Base-by-base conservation (phyloP, 2,797 vertebrate species). In the Spatula clypeata region DNA sequence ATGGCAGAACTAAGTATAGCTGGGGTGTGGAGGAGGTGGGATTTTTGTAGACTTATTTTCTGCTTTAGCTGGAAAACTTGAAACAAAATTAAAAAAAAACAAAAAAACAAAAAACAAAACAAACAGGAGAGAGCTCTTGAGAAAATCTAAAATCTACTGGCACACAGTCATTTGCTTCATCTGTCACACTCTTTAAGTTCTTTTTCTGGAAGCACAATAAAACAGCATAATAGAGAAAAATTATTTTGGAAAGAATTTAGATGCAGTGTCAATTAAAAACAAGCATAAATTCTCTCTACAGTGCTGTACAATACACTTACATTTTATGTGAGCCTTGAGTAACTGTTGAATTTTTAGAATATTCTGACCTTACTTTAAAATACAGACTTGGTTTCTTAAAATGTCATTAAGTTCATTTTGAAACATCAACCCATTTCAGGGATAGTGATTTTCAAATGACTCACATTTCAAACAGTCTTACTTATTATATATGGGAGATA, bases 371-470 rank as follows among this genome's bases (percentile, higher is more conserved):
- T 81, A 42, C 31, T 87, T 94, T 64, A 90, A 96, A 94, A 86
- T 88, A 79, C 44, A 54, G 45, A 88, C 80, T 74, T 47, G 6
- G 58, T 51, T 72, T 66, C 58, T 49, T 88, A 83, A 86, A 91
- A 94, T 93, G 75, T 86, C 75, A 42, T 73, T 79, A 92, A 80
- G 58, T 54, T 94, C 23, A 77, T 79, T 92, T 94, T 75, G 53
- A 91, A 95, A 75, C 45, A 11, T 58, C 75, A 75, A 31, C 57
- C 24, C 14, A 3, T 77, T 94, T 92, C 60, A 73, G 65, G 38
- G 79, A 51, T 62, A 45, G 75, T 58, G 54, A 74, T 94, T 96
- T 96, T 91, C 65, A 92, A 66, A 88, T 94, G 81, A 96, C 61
- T 95, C 89, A 83, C 26, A 24, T 93, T 90, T 94, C 62, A 91